These are phyloP conservation scores for Cossypha polioptera DNA, from an alignment of 2,797 vertebrate species.

Conservation along the genomic window DNA sequence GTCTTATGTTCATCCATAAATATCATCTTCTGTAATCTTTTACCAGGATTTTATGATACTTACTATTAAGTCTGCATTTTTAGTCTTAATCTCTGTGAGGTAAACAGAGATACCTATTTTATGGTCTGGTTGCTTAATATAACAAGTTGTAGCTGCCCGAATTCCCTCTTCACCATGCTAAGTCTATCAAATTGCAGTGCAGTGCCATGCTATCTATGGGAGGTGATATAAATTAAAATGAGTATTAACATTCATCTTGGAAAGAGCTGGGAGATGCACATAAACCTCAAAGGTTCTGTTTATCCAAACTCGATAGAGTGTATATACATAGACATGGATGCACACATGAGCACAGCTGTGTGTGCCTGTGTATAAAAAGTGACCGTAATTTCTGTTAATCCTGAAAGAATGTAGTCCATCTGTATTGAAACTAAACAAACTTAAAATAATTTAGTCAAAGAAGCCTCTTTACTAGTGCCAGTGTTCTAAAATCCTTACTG, in stretches of 20 bases:
- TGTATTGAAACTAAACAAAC: not conserved
- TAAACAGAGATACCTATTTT: conserved; percentile 18
- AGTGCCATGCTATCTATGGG: not conserved
- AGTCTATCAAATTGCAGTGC: not conserved
- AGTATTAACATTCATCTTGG: not conserved
- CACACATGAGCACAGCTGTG: not conserved
- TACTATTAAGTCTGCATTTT: not conserved
- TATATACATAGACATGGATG: not conserved
- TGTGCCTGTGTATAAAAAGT: not conserved
- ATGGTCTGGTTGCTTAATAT: not conserved
- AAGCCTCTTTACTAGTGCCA: not conserved
- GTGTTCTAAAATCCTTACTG: not conserved
- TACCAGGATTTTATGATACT: not conserved
- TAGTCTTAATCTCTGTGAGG: not conserved
- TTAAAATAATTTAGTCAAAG: not conserved
- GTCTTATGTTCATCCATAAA: not conserved
- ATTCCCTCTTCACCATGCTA: not conserved
- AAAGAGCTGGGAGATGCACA: not conserved
- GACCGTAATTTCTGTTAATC: not conserved
- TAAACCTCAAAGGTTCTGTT: not conserved
- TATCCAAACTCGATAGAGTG: not conserved
- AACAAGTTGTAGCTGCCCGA: not conserved
- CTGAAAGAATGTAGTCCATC: not conserved
- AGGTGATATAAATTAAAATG: not conserved
- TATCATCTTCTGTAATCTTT: not conserved